Evolutionary conservation across 2,113 vertebrate species (phyloP).

Genomic region (Emydocephalus ijimae): DNA sequence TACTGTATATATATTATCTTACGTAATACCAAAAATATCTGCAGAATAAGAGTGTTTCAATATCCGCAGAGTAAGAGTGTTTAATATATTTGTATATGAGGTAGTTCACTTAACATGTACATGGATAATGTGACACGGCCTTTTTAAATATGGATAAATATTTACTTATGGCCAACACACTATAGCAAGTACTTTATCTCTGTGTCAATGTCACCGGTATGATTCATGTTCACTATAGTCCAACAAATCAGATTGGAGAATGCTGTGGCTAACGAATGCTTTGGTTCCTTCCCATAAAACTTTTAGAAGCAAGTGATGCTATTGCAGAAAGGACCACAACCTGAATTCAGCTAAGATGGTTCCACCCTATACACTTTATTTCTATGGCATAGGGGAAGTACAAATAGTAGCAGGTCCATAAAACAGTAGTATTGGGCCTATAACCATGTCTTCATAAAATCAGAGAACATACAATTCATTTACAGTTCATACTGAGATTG

Average conservation of each 20-base stretch:
- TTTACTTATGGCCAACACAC: neutral
- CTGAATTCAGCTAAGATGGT: neutral
- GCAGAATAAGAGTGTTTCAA: neutral
- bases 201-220: neutral
- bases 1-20: neutral
- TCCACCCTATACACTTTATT: neutral
- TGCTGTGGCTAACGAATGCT: neutral
- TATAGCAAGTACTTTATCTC: neutral
- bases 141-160: neutral
- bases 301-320: neutral
- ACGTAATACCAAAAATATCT: neutral
- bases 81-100: neutral
- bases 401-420: neutral
- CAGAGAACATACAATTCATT: neutral
- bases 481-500: neutral
- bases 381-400: neutral
- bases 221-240: neutral
- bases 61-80: neutral
- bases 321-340: neutral
- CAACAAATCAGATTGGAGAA: neutral
- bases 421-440: neutral
- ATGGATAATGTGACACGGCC: neutral
- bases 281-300: neutral
- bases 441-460: neutral
- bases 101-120: neutral